Evolutionary conservation across 2,888 invertebrate species (phyloP).

Genomic region (Dryobotodes eremita): DNA sequence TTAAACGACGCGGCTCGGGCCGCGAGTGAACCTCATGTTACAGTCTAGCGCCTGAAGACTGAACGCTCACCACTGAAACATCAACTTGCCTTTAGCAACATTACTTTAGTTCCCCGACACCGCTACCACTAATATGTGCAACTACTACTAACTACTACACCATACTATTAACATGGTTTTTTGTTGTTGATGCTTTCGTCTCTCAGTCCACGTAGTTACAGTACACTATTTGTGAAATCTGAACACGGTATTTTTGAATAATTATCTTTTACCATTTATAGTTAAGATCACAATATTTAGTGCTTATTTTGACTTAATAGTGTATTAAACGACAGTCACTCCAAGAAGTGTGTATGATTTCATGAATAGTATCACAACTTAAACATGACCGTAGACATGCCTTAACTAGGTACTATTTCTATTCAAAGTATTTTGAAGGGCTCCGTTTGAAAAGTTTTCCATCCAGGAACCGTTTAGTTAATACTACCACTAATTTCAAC

Average conservation of each 20-base stretch:
- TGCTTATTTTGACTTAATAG: background rate
- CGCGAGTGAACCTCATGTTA: conserved; percentile 79
- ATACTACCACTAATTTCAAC: conserved; percentile 13
- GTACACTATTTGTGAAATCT: conserved; percentile 23
- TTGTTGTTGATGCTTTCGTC: background rate
- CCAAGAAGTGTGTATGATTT: background rate
- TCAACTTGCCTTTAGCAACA: conserved; percentile 85
- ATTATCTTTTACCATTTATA: too few relatives aligned
- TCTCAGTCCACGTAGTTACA: background rate
- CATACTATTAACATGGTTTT: conserved; percentile 60
- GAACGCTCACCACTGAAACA: conserved; percentile 89
- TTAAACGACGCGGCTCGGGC: conserved; percentile 81
- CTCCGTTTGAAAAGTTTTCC: background rate
- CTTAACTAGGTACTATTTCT: conserved; percentile 28
- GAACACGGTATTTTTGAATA: background rate
- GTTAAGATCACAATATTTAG: background rate
- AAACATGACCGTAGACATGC: conserved; percentile 67
- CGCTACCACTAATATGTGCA: conserved; percentile 79
- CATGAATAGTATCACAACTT: conserved; percentile 9
- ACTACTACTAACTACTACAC: conserved; percentile 60
- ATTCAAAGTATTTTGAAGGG: background rate
- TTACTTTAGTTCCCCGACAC: conserved; percentile 79
- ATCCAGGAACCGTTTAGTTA: conserved; percentile 1
- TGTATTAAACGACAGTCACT: background rate
- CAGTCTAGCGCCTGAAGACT: conserved; percentile 88